Evolutionary conservation across 2,888 invertebrate genomes (phyloP).

Genomic region (Euphydryas editha): DNA sequence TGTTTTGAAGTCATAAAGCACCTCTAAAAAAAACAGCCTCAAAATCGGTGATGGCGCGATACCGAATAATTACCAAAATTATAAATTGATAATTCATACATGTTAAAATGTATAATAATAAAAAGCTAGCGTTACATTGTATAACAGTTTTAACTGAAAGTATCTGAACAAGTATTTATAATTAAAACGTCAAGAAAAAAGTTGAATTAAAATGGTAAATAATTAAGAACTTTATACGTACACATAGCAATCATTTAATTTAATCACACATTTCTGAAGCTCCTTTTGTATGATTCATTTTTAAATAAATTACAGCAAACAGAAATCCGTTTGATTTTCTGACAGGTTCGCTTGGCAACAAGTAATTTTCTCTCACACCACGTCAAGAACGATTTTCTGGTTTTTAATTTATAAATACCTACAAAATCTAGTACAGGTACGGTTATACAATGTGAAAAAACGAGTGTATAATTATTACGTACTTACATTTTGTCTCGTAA

Average conservation of each 20-base stretch:
- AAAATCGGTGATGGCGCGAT: too few species aligned
- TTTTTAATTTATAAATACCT: slow-evolving; percentile 24
- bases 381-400: slow-evolving; percentile 31
- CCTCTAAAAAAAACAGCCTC: too few species aligned
- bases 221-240: neutral
- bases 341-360: slow-evolving; percentile 27
- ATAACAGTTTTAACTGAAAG: neutral
- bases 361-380: slow-evolving; percentile 33
- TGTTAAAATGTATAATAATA: neutral
- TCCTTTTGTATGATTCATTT: slow-evolving; percentile 22
- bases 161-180: neutral
- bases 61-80: too few species aligned
- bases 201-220: neutral
- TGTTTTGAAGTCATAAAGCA: too few species aligned
- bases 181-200: neutral
- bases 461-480: slow-evolving; percentile 15
- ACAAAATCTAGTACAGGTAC: slow-evolving; percentile 23
- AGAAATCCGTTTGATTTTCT: slow-evolving; percentile 9
- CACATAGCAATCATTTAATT: slow-evolving; percentile 15
- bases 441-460: slow-evolving; percentile 28
- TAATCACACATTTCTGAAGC: slow-evolving; percentile 27
- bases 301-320: slow-evolving; percentile 21
- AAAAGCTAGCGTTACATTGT: neutral
- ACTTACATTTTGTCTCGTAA: slow-evolving; percentile 9
- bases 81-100: neutral